phyloP scores from a whole-genome alignment of 2,888 invertebrate genomes.

The Aphodius granarius region DNA sequence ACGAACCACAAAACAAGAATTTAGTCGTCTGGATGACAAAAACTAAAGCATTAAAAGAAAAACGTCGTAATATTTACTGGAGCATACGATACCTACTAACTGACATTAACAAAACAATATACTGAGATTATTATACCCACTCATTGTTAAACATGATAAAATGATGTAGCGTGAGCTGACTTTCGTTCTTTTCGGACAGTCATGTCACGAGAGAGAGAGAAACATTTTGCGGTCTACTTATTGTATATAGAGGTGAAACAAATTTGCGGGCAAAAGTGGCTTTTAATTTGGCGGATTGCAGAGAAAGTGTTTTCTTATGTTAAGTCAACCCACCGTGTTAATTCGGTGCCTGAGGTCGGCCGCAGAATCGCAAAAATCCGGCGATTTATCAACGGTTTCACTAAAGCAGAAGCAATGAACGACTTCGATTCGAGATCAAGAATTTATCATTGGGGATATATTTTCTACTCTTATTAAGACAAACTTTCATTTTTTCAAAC shows the following conservation, averaged over 20 bases:
- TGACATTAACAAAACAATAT: not conserved
- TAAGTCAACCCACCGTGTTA: not conserved
- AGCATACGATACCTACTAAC: not conserved
- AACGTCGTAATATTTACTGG: not conserved
- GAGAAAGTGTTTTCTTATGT: not conserved
- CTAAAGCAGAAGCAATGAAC: not conserved
- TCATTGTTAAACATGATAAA: not conserved
- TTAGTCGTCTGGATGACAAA: too few relatives aligned
- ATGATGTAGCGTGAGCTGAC: not conserved
- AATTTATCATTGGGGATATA: not conserved
- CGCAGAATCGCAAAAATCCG: not conserved
- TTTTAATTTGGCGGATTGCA: not conserved
- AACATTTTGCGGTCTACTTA: not conserved
- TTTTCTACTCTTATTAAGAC: not conserved
- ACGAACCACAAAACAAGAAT: too few relatives aligned
- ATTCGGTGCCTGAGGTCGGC: not conserved
- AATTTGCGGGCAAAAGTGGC: not conserved
- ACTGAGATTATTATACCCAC: not conserved
- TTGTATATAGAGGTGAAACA: not conserved
- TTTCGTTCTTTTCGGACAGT: not conserved
- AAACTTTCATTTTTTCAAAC: too few relatives aligned
- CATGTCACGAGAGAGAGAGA: not conserved
- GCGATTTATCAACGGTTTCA: not conserved
- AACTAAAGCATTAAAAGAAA: too few relatives aligned
- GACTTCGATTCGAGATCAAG: not conserved